These are phyloP conservation scores for Choreutis nemorana DNA, from an alignment of 2,888 invertebrate species.

Conservation along the genomic window DNA sequence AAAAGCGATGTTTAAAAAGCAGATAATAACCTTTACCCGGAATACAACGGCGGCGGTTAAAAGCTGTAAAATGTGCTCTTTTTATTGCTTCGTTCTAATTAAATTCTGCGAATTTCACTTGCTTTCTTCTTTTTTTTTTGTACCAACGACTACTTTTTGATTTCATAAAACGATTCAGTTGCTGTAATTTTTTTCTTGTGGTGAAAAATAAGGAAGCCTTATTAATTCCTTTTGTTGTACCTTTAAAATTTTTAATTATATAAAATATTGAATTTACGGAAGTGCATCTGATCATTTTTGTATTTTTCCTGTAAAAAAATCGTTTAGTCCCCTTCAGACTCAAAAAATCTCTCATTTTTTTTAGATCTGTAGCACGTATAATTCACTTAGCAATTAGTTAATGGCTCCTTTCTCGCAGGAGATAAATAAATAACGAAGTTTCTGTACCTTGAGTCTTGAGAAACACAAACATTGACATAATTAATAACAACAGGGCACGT, in stretches of 20 bases:
- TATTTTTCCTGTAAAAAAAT: too few relatives aligned
- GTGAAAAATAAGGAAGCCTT: too few relatives aligned
- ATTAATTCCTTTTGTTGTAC: too few relatives aligned
- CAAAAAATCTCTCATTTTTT: too few relatives aligned
- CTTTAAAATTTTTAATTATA: too few relatives aligned
- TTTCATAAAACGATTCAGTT: slow-evolving; percentile 7
- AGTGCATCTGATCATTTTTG: too few relatives aligned
- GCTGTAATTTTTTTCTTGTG: too few relatives aligned
- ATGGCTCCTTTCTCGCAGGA: slow-evolving; percentile 24
- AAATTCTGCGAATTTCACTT: slow-evolving; percentile 39
- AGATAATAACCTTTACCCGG: slow-evolving; percentile 48
- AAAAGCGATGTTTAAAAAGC: slow-evolving; percentile 50
- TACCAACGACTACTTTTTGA: slow-evolving; percentile 5
- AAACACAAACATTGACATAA: slow-evolving; percentile 50
- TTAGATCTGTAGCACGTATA: slow-evolving; percentile 14
- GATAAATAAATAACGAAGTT: slow-evolving; percentile 40
- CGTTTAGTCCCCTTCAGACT: too few relatives aligned
- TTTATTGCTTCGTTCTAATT: slow-evolving; percentile 51
- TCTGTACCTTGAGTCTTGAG: slow-evolving; percentile 34
- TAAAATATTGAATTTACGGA: too few relatives aligned
- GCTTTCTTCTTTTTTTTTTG: slow-evolving; percentile 28
- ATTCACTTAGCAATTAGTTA: slow-evolving; percentile 30
- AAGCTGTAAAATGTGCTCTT: slow-evolving; percentile 46
- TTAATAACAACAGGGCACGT: slow-evolving; percentile 46
- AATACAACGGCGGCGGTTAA: slow-evolving; percentile 35